A percentile compares a stretch with the other conserved stretches of the same genome.
Evolutionary conservation across 2,797 vertebrate genomes (phyloP).

Genomic region (Setipinna tenuifilis): DNA sequence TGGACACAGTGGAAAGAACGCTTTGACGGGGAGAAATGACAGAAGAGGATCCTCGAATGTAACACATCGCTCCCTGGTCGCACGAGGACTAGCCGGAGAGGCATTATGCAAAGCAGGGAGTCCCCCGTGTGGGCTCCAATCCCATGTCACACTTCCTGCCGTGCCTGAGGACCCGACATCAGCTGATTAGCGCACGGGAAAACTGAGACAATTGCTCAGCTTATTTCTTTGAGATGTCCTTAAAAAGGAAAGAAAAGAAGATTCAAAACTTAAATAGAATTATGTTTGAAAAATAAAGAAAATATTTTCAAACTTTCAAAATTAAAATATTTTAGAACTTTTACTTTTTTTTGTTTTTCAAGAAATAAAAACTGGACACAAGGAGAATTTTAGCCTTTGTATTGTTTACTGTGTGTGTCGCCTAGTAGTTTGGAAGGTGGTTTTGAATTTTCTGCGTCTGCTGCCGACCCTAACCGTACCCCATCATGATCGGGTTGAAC

Average conservation of each 20-base stretch:
- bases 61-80: slow-evolving; percentile 38
- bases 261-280: not conserved
- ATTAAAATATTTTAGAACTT: not conserved
- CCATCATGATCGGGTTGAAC: slow-evolving; percentile 87
- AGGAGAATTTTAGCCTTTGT: not conserved
- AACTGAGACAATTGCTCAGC: not conserved
- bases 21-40: slow-evolving; percentile 32
- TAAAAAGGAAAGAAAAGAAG: not conserved
- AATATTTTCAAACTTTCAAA: too few relatives aligned
- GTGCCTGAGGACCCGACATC: slow-evolving; percentile 23
- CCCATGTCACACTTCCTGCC: slow-evolving; percentile 37
- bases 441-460: not conserved
- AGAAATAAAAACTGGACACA: not conserved
- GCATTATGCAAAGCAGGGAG: slow-evolving; percentile 55
- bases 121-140: slow-evolving; percentile 43
- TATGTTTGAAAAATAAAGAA: too few relatives aligned
- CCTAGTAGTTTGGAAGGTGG: not conserved
- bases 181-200: not conserved
- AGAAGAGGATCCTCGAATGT: slow-evolving; percentile 28
- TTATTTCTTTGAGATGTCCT: not conserved
- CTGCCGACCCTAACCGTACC: not conserved
- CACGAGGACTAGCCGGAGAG: slow-evolving; percentile 57
- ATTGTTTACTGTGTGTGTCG: not conserved
- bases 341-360: not conserved
- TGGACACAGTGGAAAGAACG: slow-evolving; percentile 11